A percentile compares a stretch with the other conserved stretches of the same genome.
Conservation (phyloP, 2,888 invertebrate species). For the Amiota mariae region DNA sequence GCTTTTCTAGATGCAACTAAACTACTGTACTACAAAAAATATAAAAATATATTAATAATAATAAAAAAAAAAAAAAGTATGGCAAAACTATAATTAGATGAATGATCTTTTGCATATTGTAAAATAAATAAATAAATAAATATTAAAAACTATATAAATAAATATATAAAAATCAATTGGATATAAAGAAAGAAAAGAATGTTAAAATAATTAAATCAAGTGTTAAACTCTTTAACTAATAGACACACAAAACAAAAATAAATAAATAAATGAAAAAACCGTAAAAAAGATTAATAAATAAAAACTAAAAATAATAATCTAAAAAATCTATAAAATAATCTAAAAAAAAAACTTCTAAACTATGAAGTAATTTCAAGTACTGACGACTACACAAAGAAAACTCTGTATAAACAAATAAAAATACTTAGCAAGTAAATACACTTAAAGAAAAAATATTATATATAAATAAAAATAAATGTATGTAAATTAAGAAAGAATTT, state of each 20-base stretch:
- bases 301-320: too few species aligned
- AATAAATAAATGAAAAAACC: neutral
- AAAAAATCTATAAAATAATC: constrained; percentile 46
- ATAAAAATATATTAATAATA: neutral
- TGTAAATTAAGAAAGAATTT: neutral
- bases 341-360: constrained; percentile 43
- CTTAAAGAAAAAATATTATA: constrained; percentile 2
- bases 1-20: constrained; percentile 54
- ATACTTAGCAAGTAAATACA: constrained; percentile 7
- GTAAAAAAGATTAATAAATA: too few species aligned
- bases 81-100: constrained; percentile 26
- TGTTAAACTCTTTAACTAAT: neutral
- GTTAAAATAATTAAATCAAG: constrained; percentile 7
- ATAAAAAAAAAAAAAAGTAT: constrained; percentile 31
- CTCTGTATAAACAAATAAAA: constrained; percentile 34
- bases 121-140: constrained; percentile 45
- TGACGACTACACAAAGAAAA: constrained; percentile 46
- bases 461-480: neutral
- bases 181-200: constrained; percentile 4
- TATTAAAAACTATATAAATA: constrained; percentile 1
- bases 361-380: constrained; percentile 56
- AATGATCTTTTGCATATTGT: constrained; percentile 50
- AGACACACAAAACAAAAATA: constrained; percentile 21
- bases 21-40: constrained; percentile 48
- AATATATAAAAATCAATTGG: constrained; percentile 39